These are phyloP conservation scores for Lycodopsis pacificus DNA, from an alignment of 2,797 vertebrate species.

Conservation along the genomic window DNA sequence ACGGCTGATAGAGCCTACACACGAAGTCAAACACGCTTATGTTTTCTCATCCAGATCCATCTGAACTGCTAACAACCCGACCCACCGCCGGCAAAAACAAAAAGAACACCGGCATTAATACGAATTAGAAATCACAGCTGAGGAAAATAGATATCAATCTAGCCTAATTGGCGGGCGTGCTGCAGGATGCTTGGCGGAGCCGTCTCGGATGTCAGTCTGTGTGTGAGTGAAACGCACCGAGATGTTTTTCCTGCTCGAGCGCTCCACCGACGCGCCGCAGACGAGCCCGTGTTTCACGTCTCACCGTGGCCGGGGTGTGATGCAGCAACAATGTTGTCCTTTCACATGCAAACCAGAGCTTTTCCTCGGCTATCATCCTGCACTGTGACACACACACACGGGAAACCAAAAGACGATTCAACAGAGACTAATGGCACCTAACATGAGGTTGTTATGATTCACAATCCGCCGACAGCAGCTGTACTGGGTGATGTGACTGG, in stretches of 20 bases:
- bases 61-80: slow-evolving; percentile 58
- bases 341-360: slow-evolving; percentile 45
- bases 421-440: slow-evolving; percentile 21
- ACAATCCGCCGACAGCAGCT: not conserved
- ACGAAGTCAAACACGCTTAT: slow-evolving; percentile 62
- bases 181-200: slow-evolving; percentile 62
- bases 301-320: slow-evolving; percentile 28
- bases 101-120: slow-evolving; percentile 67
- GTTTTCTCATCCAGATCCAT: slow-evolving; percentile 58
- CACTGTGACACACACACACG: slow-evolving; percentile 7
- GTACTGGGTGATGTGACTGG: not conserved
- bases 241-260: slow-evolving; percentile 16
- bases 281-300: slow-evolving; percentile 32
- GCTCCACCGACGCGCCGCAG: slow-evolving; percentile 19
- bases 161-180: slow-evolving; percentile 47
- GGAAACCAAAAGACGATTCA: slow-evolving; percentile 24
- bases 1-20: slow-evolving; percentile 28
- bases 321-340: not conserved
- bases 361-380: slow-evolving; percentile 18
- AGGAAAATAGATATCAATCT: slow-evolving; percentile 60
- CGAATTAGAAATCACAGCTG: slow-evolving; percentile 68
- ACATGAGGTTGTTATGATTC: slow-evolving; percentile 6
- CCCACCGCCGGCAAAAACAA: slow-evolving; percentile 47
- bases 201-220: slow-evolving; percentile 11
- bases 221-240: slow-evolving; percentile 16